phyloP scores from a whole-genome alignment of 2,888 invertebrate genomes.

The Dysmachus trigonus region DNA sequence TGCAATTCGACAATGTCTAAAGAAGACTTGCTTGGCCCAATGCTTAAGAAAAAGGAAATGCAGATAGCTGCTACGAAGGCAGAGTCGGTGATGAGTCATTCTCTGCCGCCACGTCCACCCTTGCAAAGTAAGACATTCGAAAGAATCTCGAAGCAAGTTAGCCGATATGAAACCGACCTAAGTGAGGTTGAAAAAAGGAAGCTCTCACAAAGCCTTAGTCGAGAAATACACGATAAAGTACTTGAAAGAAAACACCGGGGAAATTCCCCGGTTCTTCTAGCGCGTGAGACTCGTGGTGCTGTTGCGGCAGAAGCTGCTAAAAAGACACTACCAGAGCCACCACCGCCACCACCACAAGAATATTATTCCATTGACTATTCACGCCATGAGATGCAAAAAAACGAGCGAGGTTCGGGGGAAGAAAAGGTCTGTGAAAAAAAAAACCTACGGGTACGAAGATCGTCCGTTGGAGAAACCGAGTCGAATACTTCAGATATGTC shows the following conservation, averaged over 20 bases:
- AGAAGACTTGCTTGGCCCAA: conserved; percentile 62
- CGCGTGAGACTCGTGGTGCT: conserved; percentile 72
- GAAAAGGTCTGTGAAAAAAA: conserved; percentile 33
- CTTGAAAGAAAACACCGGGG: conserved; percentile 52
- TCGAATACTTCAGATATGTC: conserved; percentile 79
- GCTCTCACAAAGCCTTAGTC: conserved; percentile 76
- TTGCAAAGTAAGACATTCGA: conserved; percentile 47
- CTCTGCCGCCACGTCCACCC: conserved; percentile 38
- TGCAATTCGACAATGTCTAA: conserved; percentile 69
- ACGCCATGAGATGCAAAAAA: conserved; percentile 55
- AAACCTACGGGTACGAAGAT: conserved; percentile 54
- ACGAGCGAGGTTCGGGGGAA: conserved; percentile 39
- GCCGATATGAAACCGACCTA: conserved; percentile 54
- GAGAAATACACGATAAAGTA: conserved; percentile 75
- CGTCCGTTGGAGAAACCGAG: conserved; percentile 74
- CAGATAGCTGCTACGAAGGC: conserved; percentile 56
- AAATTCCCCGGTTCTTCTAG: conserved; percentile 62
- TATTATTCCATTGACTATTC: conserved; percentile 50
- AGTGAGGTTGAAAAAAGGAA: conserved; percentile 77
- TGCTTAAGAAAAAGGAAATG: conserved; percentile 57
- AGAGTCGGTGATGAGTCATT: conserved; percentile 26
- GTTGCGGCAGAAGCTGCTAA: conserved; percentile 68
- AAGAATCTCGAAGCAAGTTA: conserved; percentile 53
- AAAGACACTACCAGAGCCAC: conserved; percentile 57
- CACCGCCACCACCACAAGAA: conserved; percentile 53